Base-by-base conservation (phyloP, 2,113 vertebrate species). In the Xenus cinereus region DNA sequence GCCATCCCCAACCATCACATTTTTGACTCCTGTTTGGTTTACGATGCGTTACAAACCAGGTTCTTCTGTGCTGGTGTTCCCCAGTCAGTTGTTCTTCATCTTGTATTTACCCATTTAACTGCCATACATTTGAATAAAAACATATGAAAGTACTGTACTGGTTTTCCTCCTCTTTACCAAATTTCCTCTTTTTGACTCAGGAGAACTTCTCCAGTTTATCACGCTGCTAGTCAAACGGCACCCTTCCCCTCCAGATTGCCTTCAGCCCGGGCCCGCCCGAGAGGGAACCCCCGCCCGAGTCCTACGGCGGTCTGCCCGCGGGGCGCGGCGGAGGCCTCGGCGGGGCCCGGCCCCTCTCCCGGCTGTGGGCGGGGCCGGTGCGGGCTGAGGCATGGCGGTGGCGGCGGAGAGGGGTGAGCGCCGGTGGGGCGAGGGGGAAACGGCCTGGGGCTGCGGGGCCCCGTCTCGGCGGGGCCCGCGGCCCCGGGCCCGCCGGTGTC, bases 1-100 rank as follows among this genome's bases (percentile, higher is more conserved):
- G 4, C 9, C 5, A 32, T 35, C 26, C 0, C 0, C 18, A 20
- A 85, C 32, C 23, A 15, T 15, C 1, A 0, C 19, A 11, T 37
- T 48, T 68, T 48, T 27, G 10, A 28, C 39, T 74, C 8, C 16
- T 26, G 32, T 41, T 32, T 12, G 3, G 8, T 30, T 78, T 26
- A 62, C 3, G 9, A 8, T 22, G 41, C 35, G 4, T 12, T 51
- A 33, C 37, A 80, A 48, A 54, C 30, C 56, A 16, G 6, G 32
- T 20, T 32, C 33, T 28, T 24, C 68, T 11, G n/a, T 13, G 23
- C 37, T 7, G 30, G 41, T 39, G 22, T 5, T 45, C 54, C 30
- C 54, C 9, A 4, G 11, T 3, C 67, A 10, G 51, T 59, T 64
- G 3, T 26, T 46, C 18, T 39, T 10, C 45, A 11, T 3, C 71